A percentile compares a stretch with the other conserved stretches of the same genome.
These are phyloP conservation scores for Ameiurus melas DNA, from an alignment of 2,113 vertebrate genomes.

Conservation along the genomic window DNA sequence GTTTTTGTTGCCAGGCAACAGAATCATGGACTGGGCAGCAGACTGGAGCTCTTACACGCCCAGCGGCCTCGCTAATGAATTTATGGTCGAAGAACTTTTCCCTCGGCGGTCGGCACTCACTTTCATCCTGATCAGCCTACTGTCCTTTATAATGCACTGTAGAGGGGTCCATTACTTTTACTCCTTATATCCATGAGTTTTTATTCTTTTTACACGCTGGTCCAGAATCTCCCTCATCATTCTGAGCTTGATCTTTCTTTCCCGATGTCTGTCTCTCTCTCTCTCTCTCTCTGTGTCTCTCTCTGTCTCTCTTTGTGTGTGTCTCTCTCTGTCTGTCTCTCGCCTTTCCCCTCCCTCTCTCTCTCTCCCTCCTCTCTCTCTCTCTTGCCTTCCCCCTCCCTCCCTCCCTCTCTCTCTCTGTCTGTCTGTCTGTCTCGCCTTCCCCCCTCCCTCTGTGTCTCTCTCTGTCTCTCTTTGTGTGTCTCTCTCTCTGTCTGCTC, in stretches of 20 bases:
- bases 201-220: background rate
- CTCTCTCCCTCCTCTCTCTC: no score
- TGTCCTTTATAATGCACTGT: background rate
- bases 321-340: no score
- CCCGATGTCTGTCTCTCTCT: background rate
- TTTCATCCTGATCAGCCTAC: background rate
- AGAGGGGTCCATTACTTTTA: no score
- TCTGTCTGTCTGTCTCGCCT: no score
- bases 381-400: fast-evolving
- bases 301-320: no score
- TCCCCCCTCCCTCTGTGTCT: no score
- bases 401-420: no score
- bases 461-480: no score
- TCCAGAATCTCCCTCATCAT: background rate
- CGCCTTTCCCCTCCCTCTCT: fast-evolving
- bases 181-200: no score
- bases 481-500: no score
- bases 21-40: background rate
- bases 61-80: background rate
- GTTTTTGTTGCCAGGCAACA: background rate
- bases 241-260: background rate
- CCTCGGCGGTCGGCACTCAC: background rate
- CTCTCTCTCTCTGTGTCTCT: no score
- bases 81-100: background rate
- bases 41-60: background rate